These are phyloP conservation scores for Apodemia mormo DNA, from an alignment of 2,888 invertebrate species.

Conservation along the genomic window DNA sequence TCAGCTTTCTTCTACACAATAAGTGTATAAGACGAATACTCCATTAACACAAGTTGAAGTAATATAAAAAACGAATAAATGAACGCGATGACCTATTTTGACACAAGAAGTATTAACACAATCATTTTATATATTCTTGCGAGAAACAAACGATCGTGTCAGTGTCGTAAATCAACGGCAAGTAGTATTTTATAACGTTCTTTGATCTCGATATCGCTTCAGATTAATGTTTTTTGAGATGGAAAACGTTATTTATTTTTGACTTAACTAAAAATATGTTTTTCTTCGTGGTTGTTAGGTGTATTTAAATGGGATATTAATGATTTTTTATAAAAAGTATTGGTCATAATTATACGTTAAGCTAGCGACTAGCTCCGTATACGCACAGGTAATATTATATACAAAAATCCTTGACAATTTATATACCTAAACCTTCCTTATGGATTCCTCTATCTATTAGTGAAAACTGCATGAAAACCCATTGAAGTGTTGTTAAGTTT, in stretches of 20 bases:
- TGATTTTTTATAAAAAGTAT: too few relatives aligned
- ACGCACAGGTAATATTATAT: too few relatives aligned
- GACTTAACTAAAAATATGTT: neutral
- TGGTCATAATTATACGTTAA: too few relatives aligned
- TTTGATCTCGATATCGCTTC: slow-evolving; percentile 35
- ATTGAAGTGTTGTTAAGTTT: too few relatives aligned
- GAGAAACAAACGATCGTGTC: slow-evolving; percentile 35
- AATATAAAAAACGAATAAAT: neutral
- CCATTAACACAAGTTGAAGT: neutral
- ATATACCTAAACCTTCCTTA: too few relatives aligned
- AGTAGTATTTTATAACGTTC: slow-evolving; percentile 29
- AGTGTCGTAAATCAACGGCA: slow-evolving; percentile 30
- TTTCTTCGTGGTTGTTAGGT: neutral
- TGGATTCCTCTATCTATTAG: too few relatives aligned
- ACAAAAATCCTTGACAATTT: too few relatives aligned
- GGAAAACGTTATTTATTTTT: slow-evolving; percentile 9
- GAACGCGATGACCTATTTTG: slow-evolving; percentile 23
- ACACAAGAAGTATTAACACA: slow-evolving; percentile 31
- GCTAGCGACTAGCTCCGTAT: too few relatives aligned
- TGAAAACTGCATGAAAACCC: too few relatives aligned
- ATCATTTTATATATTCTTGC: slow-evolving; percentile 28
- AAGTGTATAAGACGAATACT: too few relatives aligned
- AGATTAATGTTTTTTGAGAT: slow-evolving; percentile 14
- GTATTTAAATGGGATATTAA: too few relatives aligned
- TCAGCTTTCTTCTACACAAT: too few relatives aligned